These are phyloP conservation scores for Eubucco bourcierii DNA, from an alignment of 2,113 vertebrate genomes.

Conservation along the genomic window DNA sequence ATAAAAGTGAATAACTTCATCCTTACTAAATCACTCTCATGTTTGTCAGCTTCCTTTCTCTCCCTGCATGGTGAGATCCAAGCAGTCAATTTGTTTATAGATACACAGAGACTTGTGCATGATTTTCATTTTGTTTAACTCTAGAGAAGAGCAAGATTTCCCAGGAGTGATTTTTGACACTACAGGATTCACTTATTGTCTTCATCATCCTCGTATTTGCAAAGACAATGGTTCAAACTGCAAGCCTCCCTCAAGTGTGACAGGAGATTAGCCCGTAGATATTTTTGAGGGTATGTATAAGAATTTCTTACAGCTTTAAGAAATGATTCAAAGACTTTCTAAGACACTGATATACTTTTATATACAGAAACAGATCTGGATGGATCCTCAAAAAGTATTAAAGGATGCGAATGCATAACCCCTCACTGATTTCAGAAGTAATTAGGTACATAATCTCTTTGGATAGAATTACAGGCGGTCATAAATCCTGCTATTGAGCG, in stretches of 20 bases:
- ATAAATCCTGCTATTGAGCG: background rate
- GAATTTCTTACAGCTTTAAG: background rate
- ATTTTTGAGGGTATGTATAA: background rate
- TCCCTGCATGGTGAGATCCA: slow-evolving; percentile 26
- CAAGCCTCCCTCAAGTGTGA: background rate
- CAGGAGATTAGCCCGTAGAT: background rate
- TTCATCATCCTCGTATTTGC: slow-evolving; percentile 7
- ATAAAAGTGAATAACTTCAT: slow-evolving; percentile 26
- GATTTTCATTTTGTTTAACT: slow-evolving; percentile 57
- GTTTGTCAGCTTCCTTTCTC: slow-evolving; percentile 55
- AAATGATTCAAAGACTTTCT: background rate
- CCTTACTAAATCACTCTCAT: slow-evolving; percentile 57
- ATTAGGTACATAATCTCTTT: background rate
- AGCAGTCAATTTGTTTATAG: slow-evolving; percentile 49
- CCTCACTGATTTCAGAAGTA: background rate
- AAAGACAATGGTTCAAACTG: background rate
- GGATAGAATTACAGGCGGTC: background rate
- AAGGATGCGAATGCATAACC: accelerated
- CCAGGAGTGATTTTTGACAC: slow-evolving; percentile 36
- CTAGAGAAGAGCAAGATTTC: slow-evolving; percentile 7
- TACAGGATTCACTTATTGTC: slow-evolving; percentile 4
- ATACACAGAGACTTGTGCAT: slow-evolving; percentile 22
- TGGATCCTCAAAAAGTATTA: background rate
- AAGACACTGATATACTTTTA: background rate
- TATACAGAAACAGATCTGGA: background rate